Evolutionary conservation across 2,888 invertebrate species (phyloP).

Genomic region (Ditula angustiorana): DNA sequence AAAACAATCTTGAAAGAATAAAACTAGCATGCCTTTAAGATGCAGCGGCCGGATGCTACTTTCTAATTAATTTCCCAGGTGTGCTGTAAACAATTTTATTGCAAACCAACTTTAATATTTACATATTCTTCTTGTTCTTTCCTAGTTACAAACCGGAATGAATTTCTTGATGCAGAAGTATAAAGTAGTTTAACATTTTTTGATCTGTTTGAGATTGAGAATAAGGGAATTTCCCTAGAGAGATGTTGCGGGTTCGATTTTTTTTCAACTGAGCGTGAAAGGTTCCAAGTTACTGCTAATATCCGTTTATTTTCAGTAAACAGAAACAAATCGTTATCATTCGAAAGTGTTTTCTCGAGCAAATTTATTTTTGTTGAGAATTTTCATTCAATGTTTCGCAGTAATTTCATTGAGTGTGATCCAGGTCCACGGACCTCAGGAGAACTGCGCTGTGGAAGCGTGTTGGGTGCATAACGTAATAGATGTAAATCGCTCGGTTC

Average conservation of each 20-base stretch:
- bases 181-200: slow-evolving; percentile 22
- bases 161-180: not conserved
- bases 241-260: slow-evolving; percentile 6
- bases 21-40: slow-evolving; percentile 23
- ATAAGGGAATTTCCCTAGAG: slow-evolving; percentile 22
- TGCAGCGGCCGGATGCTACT: slow-evolving; percentile 44
- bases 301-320: not conserved
- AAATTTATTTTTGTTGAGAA: not conserved
- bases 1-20: slow-evolving; percentile 21
- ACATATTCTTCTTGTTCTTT: slow-evolving; percentile 48
- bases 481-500: too few species aligned
- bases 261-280: slow-evolving; percentile 2
- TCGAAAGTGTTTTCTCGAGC: not conserved
- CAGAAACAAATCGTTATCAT: not conserved
- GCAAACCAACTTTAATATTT: slow-evolving; percentile 59
- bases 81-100: slow-evolving; percentile 65
- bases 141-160: slow-evolving; percentile 10
- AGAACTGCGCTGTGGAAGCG: too few species aligned
- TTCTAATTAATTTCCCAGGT: slow-evolving; percentile 72
- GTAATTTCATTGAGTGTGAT: too few species aligned
- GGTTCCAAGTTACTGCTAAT: slow-evolving; percentile 8
- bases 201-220: slow-evolving; percentile 18
- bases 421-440: too few species aligned
- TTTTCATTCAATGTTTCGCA: too few species aligned
- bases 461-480: too few species aligned